A percentile compares a stretch with the other conserved stretches of the same genome.
Evolutionary conservation across 1,140 invertebrate genomes (phyloP).

Genomic region (Drosophila sturtevanti): DNA sequence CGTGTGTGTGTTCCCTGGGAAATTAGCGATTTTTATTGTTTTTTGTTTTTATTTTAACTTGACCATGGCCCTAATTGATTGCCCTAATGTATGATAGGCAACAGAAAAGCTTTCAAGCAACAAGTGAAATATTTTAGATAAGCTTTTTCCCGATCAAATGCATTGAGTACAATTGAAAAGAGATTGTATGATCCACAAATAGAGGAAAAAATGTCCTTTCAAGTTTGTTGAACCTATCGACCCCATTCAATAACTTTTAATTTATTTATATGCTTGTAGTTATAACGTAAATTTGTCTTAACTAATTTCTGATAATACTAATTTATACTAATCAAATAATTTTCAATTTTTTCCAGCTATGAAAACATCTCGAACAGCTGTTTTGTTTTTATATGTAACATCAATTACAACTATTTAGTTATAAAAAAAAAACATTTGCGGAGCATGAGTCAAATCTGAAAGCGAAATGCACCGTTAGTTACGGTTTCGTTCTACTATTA

Average conservation of each 20-base stretch:
- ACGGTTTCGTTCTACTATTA: not conserved
- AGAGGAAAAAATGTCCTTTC: too few species aligned
- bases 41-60: slow-evolving; percentile 37
- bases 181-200: too few species aligned
- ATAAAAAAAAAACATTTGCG: not conserved
- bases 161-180: not conserved
- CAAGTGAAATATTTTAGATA: not conserved
- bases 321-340: too few species aligned
- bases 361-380: slow-evolving; percentile 41
- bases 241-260: too few species aligned
- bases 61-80: slow-evolving; percentile 75
- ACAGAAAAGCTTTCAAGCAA: not conserved
- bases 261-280: too few species aligned
- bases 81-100: slow-evolving; percentile 32
- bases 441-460: slow-evolving; percentile 45
- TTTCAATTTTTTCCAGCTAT: not conserved
- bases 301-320: too few species aligned
- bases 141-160: not conserved
- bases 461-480: slow-evolving; percentile 66
- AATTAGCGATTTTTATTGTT: slow-evolving; percentile 44
- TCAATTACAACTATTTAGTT: not conserved
- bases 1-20: slow-evolving; percentile 54
- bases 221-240: too few species aligned
- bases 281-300: too few species aligned
- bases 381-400: slow-evolving; percentile 12